Evolutionary conservation across 1,140 invertebrate species (phyloP).

Genomic region (Chionoecetes opilio): DNA sequence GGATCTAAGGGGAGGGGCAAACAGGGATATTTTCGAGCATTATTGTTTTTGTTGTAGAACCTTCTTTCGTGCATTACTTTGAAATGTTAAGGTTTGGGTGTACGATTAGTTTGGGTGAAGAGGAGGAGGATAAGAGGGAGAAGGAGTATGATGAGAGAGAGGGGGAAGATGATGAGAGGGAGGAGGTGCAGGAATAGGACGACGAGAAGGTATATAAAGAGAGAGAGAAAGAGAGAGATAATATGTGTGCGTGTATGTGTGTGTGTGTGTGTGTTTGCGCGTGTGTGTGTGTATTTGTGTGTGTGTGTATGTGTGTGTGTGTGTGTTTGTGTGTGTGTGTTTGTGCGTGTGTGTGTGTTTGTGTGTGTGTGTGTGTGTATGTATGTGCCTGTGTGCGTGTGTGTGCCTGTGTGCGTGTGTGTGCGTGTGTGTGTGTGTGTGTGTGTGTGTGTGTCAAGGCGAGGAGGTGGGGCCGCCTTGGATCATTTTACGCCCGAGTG

Average conservation of each 20-base stretch:
- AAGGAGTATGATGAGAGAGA: background rate
- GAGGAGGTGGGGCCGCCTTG: background rate
- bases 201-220: background rate
- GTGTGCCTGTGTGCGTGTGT: too few species aligned
- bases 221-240: background rate
- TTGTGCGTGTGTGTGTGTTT: background rate
- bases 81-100: background rate
- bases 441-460: background rate
- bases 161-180: background rate
- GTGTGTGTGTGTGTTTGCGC: too few species aligned
- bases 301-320: background rate
- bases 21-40: slow-evolving; percentile 29
- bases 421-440: too few species aligned
- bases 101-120: background rate
- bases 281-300: too few species aligned
- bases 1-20: too few species aligned
- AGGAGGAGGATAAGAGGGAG: background rate
- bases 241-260: background rate
- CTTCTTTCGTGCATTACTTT: background rate
- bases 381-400: background rate
- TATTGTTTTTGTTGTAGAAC: slow-evolving; percentile 21
- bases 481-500: slow-evolving; percentile 27
- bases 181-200: too few species aligned
- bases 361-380: background rate
- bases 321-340: too few species aligned